Percentiles rank a stretch among this genome's conserved stretches.
Conservation (phyloP, 1,140 invertebrate species). For the Calephelis nemesis region DNA sequence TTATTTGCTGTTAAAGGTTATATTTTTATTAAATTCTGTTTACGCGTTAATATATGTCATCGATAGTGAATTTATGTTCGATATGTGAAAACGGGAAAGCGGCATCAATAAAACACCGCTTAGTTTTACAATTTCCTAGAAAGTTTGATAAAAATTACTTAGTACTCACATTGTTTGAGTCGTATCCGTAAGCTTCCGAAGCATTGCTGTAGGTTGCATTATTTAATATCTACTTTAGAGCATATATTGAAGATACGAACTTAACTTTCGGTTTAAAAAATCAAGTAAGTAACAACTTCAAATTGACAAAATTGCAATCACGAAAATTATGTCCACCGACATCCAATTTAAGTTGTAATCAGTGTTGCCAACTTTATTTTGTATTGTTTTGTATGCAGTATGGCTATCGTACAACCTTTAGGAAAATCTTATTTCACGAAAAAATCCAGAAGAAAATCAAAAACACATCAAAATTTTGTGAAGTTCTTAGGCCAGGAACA, state of each 20-base stretch:
- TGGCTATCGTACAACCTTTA: too few relatives aligned
- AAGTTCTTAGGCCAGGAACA: too few relatives aligned
- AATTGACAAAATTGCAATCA: slow-evolving; percentile 25
- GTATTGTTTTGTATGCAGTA: too few relatives aligned
- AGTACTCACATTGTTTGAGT: slow-evolving; percentile 72
- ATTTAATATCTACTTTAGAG: background rate
- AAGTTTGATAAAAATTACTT: slow-evolving; percentile 17
- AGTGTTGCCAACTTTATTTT: background rate
- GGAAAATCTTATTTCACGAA: too few relatives aligned
- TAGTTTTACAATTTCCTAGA: background rate
- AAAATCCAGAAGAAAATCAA: too few relatives aligned
- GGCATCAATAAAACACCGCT: background rate
- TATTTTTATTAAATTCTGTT: too few relatives aligned
- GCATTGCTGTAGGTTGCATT: slow-evolving; percentile 65
- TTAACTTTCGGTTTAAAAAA: slow-evolving; percentile 43
- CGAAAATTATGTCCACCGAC: slow-evolving; percentile 24
- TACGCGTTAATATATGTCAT: too few relatives aligned
- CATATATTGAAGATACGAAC: slow-evolving; percentile 27
- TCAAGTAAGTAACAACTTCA: slow-evolving; percentile 22
- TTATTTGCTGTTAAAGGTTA: too few relatives aligned
- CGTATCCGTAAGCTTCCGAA: slow-evolving; percentile 63
- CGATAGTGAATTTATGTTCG: background rate
- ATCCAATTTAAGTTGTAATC: slow-evolving; percentile 14
- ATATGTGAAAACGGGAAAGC: background rate
- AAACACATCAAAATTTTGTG: too few relatives aligned